Evolutionary conservation across 1,140 invertebrate genomes (phyloP).

Genomic region (Diorhabda sublineata): DNA sequence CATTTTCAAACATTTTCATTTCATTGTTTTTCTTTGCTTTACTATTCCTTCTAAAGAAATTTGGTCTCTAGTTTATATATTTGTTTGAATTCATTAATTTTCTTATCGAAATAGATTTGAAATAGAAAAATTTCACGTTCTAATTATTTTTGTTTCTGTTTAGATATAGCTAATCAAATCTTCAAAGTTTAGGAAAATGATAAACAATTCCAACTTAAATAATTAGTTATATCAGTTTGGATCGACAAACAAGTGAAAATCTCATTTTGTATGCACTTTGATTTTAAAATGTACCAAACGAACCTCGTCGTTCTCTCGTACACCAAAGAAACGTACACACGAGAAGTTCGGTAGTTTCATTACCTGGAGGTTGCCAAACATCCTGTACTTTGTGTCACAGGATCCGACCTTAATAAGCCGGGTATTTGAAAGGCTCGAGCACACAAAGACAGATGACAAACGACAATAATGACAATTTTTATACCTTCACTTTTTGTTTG

Average conservation of each 20-base stretch:
- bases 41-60: too few relatives aligned
- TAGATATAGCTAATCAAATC: too few relatives aligned
- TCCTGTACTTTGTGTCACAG: constrained; percentile 36
- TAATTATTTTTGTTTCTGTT: too few relatives aligned
- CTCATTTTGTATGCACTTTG: neutral
- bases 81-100: too few relatives aligned
- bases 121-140: too few relatives aligned
- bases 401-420: constrained; percentile 36
- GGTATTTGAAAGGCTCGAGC: constrained; percentile 27
- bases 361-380: constrained; percentile 37
- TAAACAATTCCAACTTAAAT: too few relatives aligned
- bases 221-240: too few relatives aligned
- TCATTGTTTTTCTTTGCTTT: too few relatives aligned
- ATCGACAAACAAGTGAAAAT: neutral
- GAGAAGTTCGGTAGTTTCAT: constrained; percentile 22
- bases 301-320: neutral
- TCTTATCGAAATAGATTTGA: too few relatives aligned
- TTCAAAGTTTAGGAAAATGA: too few relatives aligned
- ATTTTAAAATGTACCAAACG: neutral
- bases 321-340: constrained; percentile 27
- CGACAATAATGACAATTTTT: constrained; percentile 37
- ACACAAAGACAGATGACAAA: constrained; percentile 35
- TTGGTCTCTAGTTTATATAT: too few relatives aligned
- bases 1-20: too few relatives aligned
- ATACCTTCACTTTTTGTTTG: constrained; percentile 31